Evolutionary conservation across 23 tunicate species (phyloP), one percentile per base, ranked within the genome.

Genomic region (Styela clava): DNA sequence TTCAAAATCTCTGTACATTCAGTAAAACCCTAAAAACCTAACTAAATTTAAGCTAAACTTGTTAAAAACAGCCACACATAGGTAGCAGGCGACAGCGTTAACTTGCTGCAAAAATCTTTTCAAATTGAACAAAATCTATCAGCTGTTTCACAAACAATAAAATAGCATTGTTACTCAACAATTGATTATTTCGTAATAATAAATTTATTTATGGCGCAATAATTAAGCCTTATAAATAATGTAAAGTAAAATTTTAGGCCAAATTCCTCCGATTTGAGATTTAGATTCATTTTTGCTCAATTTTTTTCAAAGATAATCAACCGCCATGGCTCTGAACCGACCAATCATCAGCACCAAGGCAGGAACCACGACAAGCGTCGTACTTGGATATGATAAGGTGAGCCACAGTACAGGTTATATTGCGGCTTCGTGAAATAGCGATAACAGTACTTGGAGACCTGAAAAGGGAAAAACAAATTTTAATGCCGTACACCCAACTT

Each of bases 331-430:
- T 29, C 33, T 84, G 34, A 84, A 77, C 34, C 74, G 87, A 26
- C 87, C 82, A 3, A 74, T 81, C 32, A 51, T 84, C 23, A 56
- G 65, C 35, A 44, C 87, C 9, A 63, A 33, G 31, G 51, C 51
- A 2, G 90, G 64, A 0, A 65, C 85, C 35, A 73, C 7, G n/a
- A 86, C 90, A 35, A 86, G 85, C 64, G 85, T 86, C 24, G 81
- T 81, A 18, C 85, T 86, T 65, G 90, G 90, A 62, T 73, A 86
- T 64, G 51, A 86, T 24, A 63, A 74, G 84, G 90, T 86, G 23
- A 73, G 79, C 7, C n/a, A n/a, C n/a, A n/a, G n/a, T n/a, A n/a
- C n/a, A n/a, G n/a, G n/a, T n/a, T n/a, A n/a, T n/a, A n/a, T n/a
- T n/a, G n/a, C n/a, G n/a, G n/a, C n/a, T n/a, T n/a, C n/a, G n/a